A percentile compares a stretch with the other conserved stretches of the same genome.
Evolutionary conservation across 2,888 invertebrate species (phyloP).

Genomic region (Auanema sp.): DNA sequence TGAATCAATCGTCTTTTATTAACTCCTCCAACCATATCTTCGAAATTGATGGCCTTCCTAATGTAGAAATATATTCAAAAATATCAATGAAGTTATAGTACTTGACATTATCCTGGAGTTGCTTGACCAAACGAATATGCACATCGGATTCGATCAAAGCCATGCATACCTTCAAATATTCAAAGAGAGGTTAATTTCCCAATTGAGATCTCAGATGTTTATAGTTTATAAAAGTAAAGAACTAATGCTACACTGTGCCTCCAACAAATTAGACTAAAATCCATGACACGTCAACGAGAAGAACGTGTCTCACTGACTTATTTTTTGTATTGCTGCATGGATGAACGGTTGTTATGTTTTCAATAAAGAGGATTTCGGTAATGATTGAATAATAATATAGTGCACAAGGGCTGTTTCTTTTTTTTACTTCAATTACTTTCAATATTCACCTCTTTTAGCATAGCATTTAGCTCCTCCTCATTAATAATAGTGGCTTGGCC

Average conservation of each 20-base stretch:
- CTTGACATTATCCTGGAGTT: constrained; percentile 91
- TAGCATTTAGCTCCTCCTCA: constrained; percentile 87
- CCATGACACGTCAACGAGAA: no score
- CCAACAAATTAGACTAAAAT: constrained; percentile 5
- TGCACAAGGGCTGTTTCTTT: no score
- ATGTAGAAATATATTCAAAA: constrained; percentile 21
- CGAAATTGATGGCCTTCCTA: constrained; percentile 81
- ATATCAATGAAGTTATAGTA: constrained; percentile 36
- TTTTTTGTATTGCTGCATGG: no score
- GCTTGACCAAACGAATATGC: constrained; percentile 91
- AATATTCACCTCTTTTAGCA: constrained; percentile 78
- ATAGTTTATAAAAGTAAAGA: no score
- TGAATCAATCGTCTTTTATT: constrained; percentile 98
- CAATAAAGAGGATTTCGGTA: no score
- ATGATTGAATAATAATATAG: no score
- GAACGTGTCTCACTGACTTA: no score
- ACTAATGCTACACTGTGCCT: no score
- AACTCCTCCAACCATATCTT: constrained; percentile 95
- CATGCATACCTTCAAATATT: constrained; percentile 79
- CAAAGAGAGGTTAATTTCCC: background rate
- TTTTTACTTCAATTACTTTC: no score
- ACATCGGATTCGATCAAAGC: constrained; percentile 94
- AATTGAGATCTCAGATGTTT: no score
- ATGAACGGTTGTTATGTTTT: no score
- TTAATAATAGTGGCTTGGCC: constrained; percentile 70